Conservation (phyloP, 2,113 vertebrate genomes). For the Corythoichthys haematopterus region DNA sequence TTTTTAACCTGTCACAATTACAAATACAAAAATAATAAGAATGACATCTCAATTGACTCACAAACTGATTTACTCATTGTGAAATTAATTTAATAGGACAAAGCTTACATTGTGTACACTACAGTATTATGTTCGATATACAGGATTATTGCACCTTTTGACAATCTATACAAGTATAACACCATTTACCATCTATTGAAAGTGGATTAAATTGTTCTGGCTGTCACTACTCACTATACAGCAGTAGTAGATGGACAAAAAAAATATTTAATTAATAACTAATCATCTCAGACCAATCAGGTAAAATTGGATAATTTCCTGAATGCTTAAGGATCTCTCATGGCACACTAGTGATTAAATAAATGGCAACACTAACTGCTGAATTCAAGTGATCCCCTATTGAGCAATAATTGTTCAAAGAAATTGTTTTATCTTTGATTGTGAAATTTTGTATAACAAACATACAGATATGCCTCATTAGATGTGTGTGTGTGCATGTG, state of each 20-base stretch:
- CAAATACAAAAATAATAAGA: no score
- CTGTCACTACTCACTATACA: neutral
- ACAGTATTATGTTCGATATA: no score
- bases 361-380: neutral
- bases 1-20: no score
- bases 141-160: no score
- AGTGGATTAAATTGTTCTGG: neutral
- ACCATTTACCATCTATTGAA: neutral
- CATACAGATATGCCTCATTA: neutral
- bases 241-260: neutral
- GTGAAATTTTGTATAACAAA: neutral
- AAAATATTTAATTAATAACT: neutral
- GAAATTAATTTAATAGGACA: no score
- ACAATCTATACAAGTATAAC: no score
- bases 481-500: no score
- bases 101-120: no score
- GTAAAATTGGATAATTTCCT: neutral
- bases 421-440: neutral
- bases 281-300: neutral
- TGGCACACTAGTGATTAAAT: neutral
- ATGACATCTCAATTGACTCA: no score
- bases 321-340: neutral
- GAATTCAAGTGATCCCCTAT: neutral
- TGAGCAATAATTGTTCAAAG: neutral
- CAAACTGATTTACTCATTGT: no score